Conservation (phyloP, 1,140 invertebrate species). For the Delia radicum region DNA sequence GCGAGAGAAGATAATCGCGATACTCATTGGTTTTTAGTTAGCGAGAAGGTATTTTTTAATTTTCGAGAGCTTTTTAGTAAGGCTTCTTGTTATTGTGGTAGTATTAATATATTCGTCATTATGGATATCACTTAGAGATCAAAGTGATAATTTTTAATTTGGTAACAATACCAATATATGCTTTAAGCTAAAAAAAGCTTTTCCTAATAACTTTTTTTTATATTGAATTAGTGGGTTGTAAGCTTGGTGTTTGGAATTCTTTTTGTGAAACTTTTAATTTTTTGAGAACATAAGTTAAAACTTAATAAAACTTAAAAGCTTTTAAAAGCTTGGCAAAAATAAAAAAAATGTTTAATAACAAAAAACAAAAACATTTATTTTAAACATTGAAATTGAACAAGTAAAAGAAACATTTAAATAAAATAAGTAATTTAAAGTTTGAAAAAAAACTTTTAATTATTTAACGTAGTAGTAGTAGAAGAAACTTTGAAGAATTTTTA, state of each 20-base stretch:
- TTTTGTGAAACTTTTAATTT: neutral
- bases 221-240: neutral
- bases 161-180: neutral
- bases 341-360: constrained; percentile 17
- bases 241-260: neutral
- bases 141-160: constrained; percentile 20
- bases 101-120: constrained; percentile 53
- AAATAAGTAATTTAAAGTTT: constrained; percentile 11
- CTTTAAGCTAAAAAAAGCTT: constrained; percentile 20
- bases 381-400: constrained; percentile 4
- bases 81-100: constrained; percentile 8
- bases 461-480: constrained; percentile 10
- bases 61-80: constrained; percentile 5
- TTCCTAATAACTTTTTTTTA: constrained; percentile 10
- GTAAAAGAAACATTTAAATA: constrained; percentile 9
- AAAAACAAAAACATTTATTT: constrained; percentile 12
- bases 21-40: constrained; percentile 4
- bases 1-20: neutral
- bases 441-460: constrained; percentile 13
- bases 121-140: constrained; percentile 45
- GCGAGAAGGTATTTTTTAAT: neutral
- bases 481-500: neutral
- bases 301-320: constrained; percentile 19
- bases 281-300: neutral
- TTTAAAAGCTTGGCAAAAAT: constrained; percentile 28